Evolutionary conservation across 2,888 invertebrate species (phyloP).

Genomic region (Molorchus minor): DNA sequence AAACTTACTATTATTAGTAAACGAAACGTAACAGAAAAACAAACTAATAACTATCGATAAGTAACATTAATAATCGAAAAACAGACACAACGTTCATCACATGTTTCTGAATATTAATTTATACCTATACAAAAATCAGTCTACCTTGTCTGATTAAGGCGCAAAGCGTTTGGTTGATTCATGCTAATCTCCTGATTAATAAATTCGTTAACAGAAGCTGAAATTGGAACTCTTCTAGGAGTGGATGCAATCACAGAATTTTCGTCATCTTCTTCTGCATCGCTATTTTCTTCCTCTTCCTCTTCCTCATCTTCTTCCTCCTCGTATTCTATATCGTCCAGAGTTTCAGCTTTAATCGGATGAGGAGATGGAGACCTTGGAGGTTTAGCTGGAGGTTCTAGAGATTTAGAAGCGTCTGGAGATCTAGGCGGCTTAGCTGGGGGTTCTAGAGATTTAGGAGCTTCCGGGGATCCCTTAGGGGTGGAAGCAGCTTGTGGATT

Average conservation of each 20-base stretch:
- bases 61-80: constrained; percentile 1
- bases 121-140: not conserved
- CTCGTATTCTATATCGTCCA: constrained; percentile 52
- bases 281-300: constrained; percentile 44
- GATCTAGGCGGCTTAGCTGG: too few relatives aligned
- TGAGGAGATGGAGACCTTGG: constrained; percentile 58
- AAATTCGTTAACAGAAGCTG: constrained; percentile 45
- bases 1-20: constrained; percentile 1
- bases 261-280: constrained; percentile 47
- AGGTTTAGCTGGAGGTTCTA: constrained; percentile 52
- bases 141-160: constrained; percentile 33
- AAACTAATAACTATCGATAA: not conserved
- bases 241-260: constrained; percentile 49
- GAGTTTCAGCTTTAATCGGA: constrained; percentile 50
- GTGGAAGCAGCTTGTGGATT: constrained; percentile 15
- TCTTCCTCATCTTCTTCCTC: constrained; percentile 52
- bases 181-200: constrained; percentile 41
- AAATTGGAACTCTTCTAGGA: constrained; percentile 31
- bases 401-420: constrained; percentile 24
- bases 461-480: constrained; percentile 3
- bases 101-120: not conserved
- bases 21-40: not conserved
- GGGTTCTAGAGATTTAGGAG: constrained; percentile 40
- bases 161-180: constrained; percentile 28
- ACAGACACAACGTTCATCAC: not conserved